Base-by-base conservation (phyloP, 2,888 invertebrate genomes). In the Phoenoteleia sp. region DNA sequence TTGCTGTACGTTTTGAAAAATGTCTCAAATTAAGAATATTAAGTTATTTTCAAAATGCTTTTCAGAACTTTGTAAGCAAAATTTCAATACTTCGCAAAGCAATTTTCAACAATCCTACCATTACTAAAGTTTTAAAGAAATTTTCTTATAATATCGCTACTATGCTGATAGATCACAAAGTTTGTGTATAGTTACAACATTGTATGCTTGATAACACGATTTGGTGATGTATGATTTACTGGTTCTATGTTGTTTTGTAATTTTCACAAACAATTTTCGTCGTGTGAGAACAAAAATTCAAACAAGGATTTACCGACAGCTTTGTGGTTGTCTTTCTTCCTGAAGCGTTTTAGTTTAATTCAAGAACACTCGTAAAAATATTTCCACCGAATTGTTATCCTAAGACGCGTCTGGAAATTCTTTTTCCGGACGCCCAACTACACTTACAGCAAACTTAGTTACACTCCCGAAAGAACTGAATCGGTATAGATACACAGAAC, bases 301-400 rank as follows among this genome's bases (percentile, higher is more conserved):
- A 79, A 84, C 84, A 72, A 84, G 67, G 84, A 84, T 81, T 84
- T 84, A 84, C 84, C 80, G 84, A 84, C 84, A 84, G 80, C 71
- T 80, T 80, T 80, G 84, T 71, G 80, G 84, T 80, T 84, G 80
- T 84, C 84, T 81, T 76, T 84, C 80, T 80, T 84, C 71, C 66
- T 19, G 66, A 33, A 80, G 69, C 79, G 79, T 84, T 84, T 84
- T 84, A 84, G 79, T 79, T 84, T 84, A 84, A 84, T 84, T 84
- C 84, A 58, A 71, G 69, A 84, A 60, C 64, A 67, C 64, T 76
- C 84, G 76, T 84, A 81, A 81, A 84, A 84, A 84, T 84, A 84
- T 84, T 84, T 84, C 81, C 80, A 54, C 80, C 60, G 62, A 52
- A 76, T 76, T 84, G 84, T 84, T 84, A 80, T 81, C 75, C 58